A percentile compares a stretch with the other conserved stretches of the same genome.
Conservation (phyloP, 2,797 vertebrate species). For the Chromis chromis region DNA sequence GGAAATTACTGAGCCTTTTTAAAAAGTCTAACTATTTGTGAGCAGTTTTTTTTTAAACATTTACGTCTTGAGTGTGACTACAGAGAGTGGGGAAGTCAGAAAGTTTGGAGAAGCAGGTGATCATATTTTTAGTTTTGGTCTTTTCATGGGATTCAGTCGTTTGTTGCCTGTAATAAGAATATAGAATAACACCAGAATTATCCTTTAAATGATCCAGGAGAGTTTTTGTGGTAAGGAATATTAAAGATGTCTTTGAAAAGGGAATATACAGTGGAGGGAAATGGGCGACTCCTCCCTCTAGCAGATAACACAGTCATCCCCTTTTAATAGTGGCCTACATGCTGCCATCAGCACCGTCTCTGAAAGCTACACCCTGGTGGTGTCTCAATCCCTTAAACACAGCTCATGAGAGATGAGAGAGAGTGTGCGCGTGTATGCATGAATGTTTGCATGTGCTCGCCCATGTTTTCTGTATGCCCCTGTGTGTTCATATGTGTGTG, state of each 20-base stretch:
- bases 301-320: conserved; percentile 46
- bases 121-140: conserved; percentile 10
- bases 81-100: background rate
- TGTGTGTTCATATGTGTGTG: conserved; percentile 40
- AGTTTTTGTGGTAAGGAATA: conserved; percentile 3
- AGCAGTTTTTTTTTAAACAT: background rate
- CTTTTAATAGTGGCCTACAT: conserved; percentile 43
- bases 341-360: conserved; percentile 59
- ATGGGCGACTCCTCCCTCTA: conserved; percentile 40
- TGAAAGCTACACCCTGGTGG: conserved; percentile 59
- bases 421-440: conserved; percentile 13
- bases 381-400: conserved; percentile 47
- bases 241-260: conserved; percentile 26
- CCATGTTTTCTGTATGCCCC: conserved; percentile 47
- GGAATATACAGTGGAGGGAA: background rate
- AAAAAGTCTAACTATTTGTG: background rate
- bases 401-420: conserved; percentile 34
- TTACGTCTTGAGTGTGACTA: too few species aligned
- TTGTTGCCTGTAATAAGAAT: background rate
- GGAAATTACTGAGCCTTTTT: background rate
- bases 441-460: conserved; percentile 52
- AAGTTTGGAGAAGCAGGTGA: background rate
- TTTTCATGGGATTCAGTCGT: conserved; percentile 9
- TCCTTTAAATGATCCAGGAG: conserved; percentile 14
- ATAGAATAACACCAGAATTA: background rate